Evolutionary conservation across 2,888 invertebrate genomes (phyloP).

Genomic region (Stenichneumon culpator): DNA sequence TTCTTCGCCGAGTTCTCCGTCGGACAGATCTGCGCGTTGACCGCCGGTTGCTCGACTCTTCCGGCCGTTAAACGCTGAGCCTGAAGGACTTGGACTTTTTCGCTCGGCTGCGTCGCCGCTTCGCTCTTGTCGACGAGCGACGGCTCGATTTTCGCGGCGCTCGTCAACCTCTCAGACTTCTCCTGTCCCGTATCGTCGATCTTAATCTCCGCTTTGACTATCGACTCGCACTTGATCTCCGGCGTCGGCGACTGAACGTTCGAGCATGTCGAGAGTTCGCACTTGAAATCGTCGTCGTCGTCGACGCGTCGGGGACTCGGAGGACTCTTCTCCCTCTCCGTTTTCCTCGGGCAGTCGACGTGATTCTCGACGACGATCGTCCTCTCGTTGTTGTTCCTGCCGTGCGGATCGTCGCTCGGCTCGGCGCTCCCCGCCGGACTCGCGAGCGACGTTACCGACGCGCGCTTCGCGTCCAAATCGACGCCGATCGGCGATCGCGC

Average conservation of each 20-base stretch:
- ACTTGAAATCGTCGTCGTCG: slow-evolving; percentile 6
- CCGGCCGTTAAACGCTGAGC: slow-evolving; percentile 73
- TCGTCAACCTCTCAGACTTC: neutral
- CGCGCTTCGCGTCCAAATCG: slow-evolving; percentile 8
- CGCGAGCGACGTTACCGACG: slow-evolving; percentile 56
- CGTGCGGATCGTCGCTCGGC: slow-evolving; percentile 61
- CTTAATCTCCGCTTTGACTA: slow-evolving; percentile 6
- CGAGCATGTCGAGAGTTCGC: neutral
- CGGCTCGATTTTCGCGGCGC: neutral
- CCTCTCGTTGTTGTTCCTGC: slow-evolving; percentile 43
- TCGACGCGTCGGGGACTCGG: neutral
- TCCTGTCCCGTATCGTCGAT: slow-evolving; percentile 27
- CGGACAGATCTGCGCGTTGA: slow-evolving; percentile 73
- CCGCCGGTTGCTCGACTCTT: slow-evolving; percentile 63
- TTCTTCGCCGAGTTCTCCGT: slow-evolving; percentile 81
- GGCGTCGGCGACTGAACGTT: neutral
- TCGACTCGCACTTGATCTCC: slow-evolving; percentile 20
- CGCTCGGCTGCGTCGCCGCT: neutral
- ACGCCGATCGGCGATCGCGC: slow-evolving; percentile 5
- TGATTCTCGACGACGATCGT: slow-evolving; percentile 50
- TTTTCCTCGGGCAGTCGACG: slow-evolving; percentile 13
- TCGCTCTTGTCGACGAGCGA: neutral
- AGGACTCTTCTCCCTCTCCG: neutral
- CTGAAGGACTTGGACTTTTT: slow-evolving; percentile 65
- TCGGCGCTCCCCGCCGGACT: slow-evolving; percentile 67